A percentile compares a stretch with the other conserved stretches of the same genome.
phyloP scores from a whole-genome alignment of 2,888 invertebrate genomes.

The Parnassius glacialis region DNA sequence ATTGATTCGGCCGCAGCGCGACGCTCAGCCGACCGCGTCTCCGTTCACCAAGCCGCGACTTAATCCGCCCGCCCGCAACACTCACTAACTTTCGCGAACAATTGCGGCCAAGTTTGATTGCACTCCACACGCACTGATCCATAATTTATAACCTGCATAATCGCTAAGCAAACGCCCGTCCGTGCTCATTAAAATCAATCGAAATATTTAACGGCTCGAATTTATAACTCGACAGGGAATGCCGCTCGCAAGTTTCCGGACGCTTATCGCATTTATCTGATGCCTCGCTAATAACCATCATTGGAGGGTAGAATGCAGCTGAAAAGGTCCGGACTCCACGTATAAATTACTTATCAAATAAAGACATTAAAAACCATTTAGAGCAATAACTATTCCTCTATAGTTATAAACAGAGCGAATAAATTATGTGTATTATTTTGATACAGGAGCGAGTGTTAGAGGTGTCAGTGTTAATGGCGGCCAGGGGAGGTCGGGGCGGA shows the following conservation, averaged over 20 bases:
- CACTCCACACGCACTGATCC: not conserved
- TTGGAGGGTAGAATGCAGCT: conserved; percentile 71
- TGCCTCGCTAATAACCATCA: conserved; percentile 70
- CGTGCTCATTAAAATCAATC: conserved; percentile 35
- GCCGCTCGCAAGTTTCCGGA: conserved; percentile 55
- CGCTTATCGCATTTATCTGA: conserved; percentile 64
- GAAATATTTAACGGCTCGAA: conserved; percentile 36
- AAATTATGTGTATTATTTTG: conserved; percentile 68
- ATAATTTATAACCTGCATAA: conserved; percentile 30
- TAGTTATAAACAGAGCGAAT: conserved; percentile 71
- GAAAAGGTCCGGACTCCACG: conserved; percentile 49
- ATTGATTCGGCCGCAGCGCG: conserved; percentile 61
- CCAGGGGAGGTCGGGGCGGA: conserved; percentile 58
- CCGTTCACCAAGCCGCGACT: conserved; percentile 14
- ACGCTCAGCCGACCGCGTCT: conserved; percentile 8
- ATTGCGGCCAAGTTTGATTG: not conserved
- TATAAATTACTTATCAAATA: conserved; percentile 75
- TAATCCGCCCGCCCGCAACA: conserved; percentile 26
- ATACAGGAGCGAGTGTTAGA: conserved; percentile 70
- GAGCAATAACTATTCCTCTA: conserved; percentile 71
- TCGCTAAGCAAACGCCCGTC: conserved; percentile 29
- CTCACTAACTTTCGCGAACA: not conserved
- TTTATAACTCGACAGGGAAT: conserved; percentile 42
- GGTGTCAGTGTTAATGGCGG: conserved; percentile 75
- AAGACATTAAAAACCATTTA: conserved; percentile 79